Evolutionary conservation across 2,113 vertebrate genomes (phyloP).

Genomic region (Serinus canaria): DNA sequence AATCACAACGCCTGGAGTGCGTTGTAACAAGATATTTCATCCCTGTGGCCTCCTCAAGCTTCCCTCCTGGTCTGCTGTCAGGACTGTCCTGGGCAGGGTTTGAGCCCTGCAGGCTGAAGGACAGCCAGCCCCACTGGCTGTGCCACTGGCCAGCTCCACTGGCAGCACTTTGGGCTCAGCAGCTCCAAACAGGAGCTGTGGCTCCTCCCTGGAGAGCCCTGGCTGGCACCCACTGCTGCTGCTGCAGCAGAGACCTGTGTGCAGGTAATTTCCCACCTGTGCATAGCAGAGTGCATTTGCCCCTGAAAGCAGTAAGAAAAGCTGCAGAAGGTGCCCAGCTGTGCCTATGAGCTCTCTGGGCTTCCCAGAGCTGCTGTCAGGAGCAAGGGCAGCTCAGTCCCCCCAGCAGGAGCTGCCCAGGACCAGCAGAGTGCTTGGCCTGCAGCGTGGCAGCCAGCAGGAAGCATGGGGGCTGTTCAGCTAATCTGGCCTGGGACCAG

Average conservation of each 20-base stretch:
- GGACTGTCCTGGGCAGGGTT: neutral
- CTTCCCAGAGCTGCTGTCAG: neutral
- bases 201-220: neutral
- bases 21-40: neutral
- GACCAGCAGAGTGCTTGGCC: neutral
- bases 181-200: neutral
- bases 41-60: neutral
- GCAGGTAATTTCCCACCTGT: neutral
- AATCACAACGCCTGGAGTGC: rapidly evolving
- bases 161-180: neutral
- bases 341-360: neutral
- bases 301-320: neutral
- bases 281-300: rapidly evolving
- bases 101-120: neutral
- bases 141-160: neutral
- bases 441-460: neutral
- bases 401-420: neutral
- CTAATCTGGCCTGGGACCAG: slow-evolving; percentile 24
- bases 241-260: rapidly evolving
- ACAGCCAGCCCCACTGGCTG: neutral
- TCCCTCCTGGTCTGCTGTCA: neutral
- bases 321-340: neutral
- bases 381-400: neutral
- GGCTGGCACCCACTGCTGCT: rapidly evolving
- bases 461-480: neutral